Base-by-base conservation (phyloP, 2,888 invertebrate genomes). In the Dascillus cervinus region DNA sequence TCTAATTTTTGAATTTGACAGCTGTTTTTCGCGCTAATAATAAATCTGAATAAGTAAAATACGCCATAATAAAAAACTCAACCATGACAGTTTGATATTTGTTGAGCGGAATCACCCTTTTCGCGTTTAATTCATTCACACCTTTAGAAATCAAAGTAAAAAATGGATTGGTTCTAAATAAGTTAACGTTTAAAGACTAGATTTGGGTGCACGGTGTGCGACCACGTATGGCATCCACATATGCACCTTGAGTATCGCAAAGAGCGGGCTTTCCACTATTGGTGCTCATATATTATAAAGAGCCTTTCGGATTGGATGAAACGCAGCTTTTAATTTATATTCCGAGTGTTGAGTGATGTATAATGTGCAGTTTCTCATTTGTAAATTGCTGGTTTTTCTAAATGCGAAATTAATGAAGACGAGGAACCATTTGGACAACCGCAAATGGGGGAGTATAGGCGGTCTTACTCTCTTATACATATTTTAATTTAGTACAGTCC, bases 321-420 rank as follows among this genome's bases (percentile, higher is more conserved):
- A 39, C 28, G 37, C 42, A 37, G 57, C 55, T 60, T 59, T 60
- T 60, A 58, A 60, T 61, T 62, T 59, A 56, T 52, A 56, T 58
- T 52, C 54, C 46, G 44, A 44, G 45, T 47, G 43, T 40, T 37
- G 34, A 46, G 48, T 50, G 54, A 52, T 48, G 50, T 29, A 44
- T 48, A 48, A 47, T 39, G 47, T 53, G 52, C 52, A 53, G 53
- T 51, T 49, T 52, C 49, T 56, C 60, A 61, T 54, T 50, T 52
- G 47, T 53, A 55, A 54, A 55, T 54, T 56, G 55, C 47, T 43
- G 50, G 39, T 34, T 55, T 56, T 56, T 53, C 22, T 21, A 26
- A 30, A 34, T 31, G 29, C 29, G 30, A 29, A 26, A 20, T 32
- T 43, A 27, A 39, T 39, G 28, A 33, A 9, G 27, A 30, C 21